These are phyloP conservation scores for Urosaurus nigricauda DNA, from an alignment of 2,797 vertebrate species.

Conservation along the genomic window DNA sequence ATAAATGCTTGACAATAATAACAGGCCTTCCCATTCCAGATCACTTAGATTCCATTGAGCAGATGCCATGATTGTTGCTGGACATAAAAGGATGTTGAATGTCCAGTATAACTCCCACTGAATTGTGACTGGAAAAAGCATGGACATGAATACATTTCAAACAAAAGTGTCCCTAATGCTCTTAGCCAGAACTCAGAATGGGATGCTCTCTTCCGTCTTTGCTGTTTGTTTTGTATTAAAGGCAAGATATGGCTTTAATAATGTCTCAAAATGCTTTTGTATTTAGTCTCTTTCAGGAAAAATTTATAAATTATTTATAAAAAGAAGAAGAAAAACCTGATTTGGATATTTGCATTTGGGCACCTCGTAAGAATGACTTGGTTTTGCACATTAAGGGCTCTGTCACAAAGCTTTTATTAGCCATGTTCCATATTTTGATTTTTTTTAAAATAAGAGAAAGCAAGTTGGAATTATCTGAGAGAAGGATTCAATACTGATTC, in stretches of 20 bases:
- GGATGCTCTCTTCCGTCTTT: constrained; percentile 48
- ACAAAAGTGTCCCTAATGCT: neutral
- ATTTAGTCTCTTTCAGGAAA: constrained; percentile 77
- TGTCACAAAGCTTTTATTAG: constrained; percentile 65
- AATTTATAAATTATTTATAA: constrained; percentile 83
- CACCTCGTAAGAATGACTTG: constrained; percentile 73
- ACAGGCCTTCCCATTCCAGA: constrained; percentile 98
- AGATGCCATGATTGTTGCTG: constrained; percentile 80
- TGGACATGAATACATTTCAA: neutral
- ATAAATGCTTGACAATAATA: constrained; percentile 95
- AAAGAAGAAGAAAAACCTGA: constrained; percentile 57
- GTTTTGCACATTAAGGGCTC: constrained; percentile 85
- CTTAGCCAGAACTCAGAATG: constrained; percentile 51
- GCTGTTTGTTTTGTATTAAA: constrained; percentile 69
- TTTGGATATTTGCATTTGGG: constrained; percentile 66
- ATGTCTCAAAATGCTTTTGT: constrained; percentile 74
- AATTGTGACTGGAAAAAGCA: constrained; percentile 45
- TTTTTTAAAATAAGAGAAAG: constrained; percentile 52
- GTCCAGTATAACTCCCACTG: constrained; percentile 47
- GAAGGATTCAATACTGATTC: constrained; percentile 48
- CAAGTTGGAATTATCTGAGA: constrained; percentile 39
- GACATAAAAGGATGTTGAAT: constrained; percentile 52
- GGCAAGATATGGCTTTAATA: constrained; percentile 76
- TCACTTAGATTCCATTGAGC: constrained; percentile 92
- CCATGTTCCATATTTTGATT: constrained; percentile 60